These are phyloP conservation scores for Oryzias melastigma DNA, from an alignment of 2,113 vertebrate species.

Conservation along the genomic window DNA sequence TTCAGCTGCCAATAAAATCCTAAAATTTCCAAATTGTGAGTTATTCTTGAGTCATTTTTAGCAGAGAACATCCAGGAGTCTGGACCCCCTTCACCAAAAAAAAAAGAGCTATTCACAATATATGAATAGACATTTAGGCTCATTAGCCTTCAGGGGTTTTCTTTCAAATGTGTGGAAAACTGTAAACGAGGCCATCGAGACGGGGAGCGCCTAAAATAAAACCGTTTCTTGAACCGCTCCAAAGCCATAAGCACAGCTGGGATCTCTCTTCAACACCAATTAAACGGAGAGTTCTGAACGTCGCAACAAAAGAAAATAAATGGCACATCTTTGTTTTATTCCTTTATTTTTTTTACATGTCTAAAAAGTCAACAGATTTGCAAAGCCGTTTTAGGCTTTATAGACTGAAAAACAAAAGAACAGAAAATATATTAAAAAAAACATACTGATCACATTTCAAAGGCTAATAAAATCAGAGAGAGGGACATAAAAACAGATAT, in stretches of 20 bases:
- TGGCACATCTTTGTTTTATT: no score
- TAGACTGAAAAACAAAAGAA: no score
- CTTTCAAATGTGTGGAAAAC: constrained; percentile 18
- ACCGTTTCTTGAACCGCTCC: constrained; percentile 21
- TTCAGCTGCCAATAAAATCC: not conserved
- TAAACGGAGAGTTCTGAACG: constrained; percentile 14
- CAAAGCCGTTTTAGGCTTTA: no score
- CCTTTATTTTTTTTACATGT: not conserved
- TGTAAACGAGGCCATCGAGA: constrained; percentile 44
- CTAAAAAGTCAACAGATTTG: not conserved
- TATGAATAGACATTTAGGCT: constrained; percentile 1
- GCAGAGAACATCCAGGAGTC: not conserved
- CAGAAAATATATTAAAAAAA: no score
- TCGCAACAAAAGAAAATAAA: constrained; percentile 12
- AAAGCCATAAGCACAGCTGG: constrained; percentile 26
- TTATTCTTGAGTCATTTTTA: not conserved
- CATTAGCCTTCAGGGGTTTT: constrained; percentile 35
- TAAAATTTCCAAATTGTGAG: constrained; percentile 7
- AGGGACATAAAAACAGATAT: not conserved
- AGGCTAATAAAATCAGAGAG: not conserved
- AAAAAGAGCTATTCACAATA: not conserved
- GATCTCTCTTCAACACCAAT: constrained; percentile 24
- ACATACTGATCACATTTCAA: not conserved
- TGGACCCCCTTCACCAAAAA: not conserved
- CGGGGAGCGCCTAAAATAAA: constrained; percentile 21